Conservation (phyloP, 2,888 invertebrate species). For the Leptothorax acervorum region DNA sequence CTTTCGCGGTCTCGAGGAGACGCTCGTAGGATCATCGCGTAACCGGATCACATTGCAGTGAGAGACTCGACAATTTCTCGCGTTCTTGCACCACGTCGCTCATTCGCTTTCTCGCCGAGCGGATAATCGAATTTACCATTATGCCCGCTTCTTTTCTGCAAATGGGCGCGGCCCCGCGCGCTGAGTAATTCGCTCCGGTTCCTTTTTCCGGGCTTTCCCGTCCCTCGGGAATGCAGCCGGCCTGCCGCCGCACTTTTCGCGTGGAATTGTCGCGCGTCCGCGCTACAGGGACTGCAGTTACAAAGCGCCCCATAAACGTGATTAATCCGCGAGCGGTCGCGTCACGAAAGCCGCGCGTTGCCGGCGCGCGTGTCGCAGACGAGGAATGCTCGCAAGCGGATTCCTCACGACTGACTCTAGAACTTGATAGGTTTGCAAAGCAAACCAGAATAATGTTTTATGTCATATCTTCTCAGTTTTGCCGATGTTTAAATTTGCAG, state of each 20-base stretch:
- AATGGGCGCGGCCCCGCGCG: slow-evolving; percentile 67
- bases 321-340: slow-evolving; percentile 68
- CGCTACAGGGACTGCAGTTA: slow-evolving; percentile 49
- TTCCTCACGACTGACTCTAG: background rate
- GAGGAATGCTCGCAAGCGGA: slow-evolving; percentile 61
- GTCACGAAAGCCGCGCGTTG: slow-evolving; percentile 65
- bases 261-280: slow-evolving; percentile 49
- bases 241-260: slow-evolving; percentile 35
- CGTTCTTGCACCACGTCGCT: slow-evolving; percentile 27
- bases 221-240: slow-evolving; percentile 57
- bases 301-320: slow-evolving; percentile 72
- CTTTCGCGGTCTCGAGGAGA: background rate
- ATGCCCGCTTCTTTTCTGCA: slow-evolving; percentile 61
- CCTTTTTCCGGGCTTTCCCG: slow-evolving; percentile 59
- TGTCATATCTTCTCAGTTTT: background rate
- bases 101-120: slow-evolving; percentile 24
- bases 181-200: slow-evolving; percentile 69
- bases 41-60: slow-evolving; percentile 16
- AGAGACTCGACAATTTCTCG: slow-evolving; percentile 46
- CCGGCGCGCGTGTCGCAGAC: slow-evolving; percentile 63
- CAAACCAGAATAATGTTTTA: background rate
- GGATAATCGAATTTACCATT: slow-evolving; percentile 60
- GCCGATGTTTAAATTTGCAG: background rate
- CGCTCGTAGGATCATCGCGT: slow-evolving; percentile 7
- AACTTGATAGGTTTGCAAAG: background rate